Percentiles rank a stretch among this genome's conserved stretches.
Evolutionary conservation across 2,888 invertebrate species (phyloP).

Genomic region (Bursaphelenchus okinawaensis): DNA sequence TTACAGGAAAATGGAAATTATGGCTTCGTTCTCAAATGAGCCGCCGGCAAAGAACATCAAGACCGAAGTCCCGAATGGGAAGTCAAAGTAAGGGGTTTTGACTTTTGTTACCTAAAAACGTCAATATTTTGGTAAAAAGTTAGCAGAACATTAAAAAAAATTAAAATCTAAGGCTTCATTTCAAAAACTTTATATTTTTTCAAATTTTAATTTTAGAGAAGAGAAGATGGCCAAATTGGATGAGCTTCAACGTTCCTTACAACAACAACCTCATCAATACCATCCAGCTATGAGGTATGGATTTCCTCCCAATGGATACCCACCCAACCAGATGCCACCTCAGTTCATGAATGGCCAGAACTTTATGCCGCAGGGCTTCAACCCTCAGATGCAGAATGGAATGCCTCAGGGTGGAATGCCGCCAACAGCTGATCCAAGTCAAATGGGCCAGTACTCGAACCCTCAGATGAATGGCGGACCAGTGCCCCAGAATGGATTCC

Average conservation of each 20-base stretch:
- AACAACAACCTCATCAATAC: not conserved
- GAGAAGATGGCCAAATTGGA: conserved; percentile 11
- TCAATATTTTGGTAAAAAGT: no score
- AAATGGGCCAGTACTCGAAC: not conserved
- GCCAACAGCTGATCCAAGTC: not conserved
- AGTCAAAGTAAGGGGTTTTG: not conserved
- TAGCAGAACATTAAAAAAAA: not conserved
- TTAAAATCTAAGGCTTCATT: not conserved
- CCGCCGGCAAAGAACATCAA: not conserved
- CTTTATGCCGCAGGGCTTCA: not conserved
- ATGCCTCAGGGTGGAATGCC: not conserved
- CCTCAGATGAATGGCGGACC: not conserved
- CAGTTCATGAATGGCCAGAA: conserved; percentile 1
- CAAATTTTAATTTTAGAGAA: not conserved
- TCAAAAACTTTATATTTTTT: not conserved
- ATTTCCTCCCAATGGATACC: not conserved
- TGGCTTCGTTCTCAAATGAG: conserved; percentile 2
- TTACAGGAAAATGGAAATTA: not conserved
- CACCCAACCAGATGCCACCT: not conserved
- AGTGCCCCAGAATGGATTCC: not conserved
- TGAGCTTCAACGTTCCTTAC: not conserved
- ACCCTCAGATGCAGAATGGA: not conserved
- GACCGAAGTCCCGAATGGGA: not conserved
- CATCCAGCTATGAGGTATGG: not conserved
- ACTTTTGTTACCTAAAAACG: no score